A percentile compares a stretch with the other conserved stretches of the same genome.
Evolutionary conservation across 1,140 invertebrate genomes (phyloP).

Genomic region (Homarus americanus): DNA sequence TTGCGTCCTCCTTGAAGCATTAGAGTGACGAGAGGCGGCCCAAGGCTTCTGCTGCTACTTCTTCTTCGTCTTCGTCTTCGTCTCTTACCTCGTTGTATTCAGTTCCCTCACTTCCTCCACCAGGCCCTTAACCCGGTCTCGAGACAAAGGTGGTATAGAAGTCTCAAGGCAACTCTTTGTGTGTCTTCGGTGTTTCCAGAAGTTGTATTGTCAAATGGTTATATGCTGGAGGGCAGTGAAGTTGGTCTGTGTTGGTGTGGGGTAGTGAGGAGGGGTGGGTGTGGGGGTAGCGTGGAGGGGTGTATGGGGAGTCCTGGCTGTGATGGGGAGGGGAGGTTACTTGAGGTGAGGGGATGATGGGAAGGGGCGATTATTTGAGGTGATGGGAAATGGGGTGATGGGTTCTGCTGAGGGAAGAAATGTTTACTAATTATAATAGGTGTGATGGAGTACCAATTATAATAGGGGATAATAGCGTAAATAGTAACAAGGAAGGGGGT

Average conservation of each 20-base stretch:
- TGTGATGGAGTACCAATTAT: background rate
- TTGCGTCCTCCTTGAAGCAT: slow-evolving; percentile 12
- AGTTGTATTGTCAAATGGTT: slow-evolving; percentile 46
- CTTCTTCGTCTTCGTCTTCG: too few species aligned
- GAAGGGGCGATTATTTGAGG: too few species aligned
- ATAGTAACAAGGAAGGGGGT: background rate
- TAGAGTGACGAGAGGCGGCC: slow-evolving; percentile 11
- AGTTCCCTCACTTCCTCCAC: slow-evolving; percentile 45
- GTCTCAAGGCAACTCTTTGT: slow-evolving; percentile 34
- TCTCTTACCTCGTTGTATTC: too few species aligned
- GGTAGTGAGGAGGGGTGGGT: background rate
- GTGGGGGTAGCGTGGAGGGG: too few species aligned
- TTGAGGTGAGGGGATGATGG: too few species aligned
- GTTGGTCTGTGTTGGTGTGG: background rate
- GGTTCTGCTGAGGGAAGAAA: background rate
- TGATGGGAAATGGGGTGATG: too few species aligned
- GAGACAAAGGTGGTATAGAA: slow-evolving; percentile 34
- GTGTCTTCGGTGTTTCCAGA: background rate
- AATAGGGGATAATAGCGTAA: background rate
- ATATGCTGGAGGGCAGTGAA: slow-evolving; percentile 15
- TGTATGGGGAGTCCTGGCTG: background rate
- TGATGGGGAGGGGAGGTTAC: background rate
- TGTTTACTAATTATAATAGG: too few species aligned
- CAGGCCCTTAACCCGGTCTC: slow-evolving; percentile 13
- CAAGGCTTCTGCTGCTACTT: slow-evolving; percentile 12